Evolutionary conservation across 2,113 vertebrate species (phyloP), one percentile per base, ranked within the genome.

Genomic region (Xyliphius kryptos): DNA sequence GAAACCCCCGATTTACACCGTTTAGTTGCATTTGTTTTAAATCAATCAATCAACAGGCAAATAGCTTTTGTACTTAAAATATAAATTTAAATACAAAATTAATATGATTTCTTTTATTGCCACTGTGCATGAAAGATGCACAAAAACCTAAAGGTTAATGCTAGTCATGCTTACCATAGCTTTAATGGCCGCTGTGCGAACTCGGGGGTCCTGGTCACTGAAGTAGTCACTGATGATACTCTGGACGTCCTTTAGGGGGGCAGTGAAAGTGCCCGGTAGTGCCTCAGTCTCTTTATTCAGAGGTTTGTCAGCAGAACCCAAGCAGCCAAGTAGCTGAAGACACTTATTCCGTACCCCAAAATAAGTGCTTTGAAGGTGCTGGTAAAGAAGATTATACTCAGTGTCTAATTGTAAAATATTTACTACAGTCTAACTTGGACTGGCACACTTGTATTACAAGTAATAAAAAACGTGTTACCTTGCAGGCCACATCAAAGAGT

Each of bases 341-440:
- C 96, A 98, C 10, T 96, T 97, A 79, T 91, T 97, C 73, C 96
- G 90, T 62, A 98, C 96, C 2, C 93, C 91, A 0, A 98, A 97
- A 43, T 92, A 94, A 0, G 92, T 91, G 68, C 97, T 92, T 1
- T 87, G 86, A 50, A 99, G 84, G 52, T 97, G 90, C 95, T 97
- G 73, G 0, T 4, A 26, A 72, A 66, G 36, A 44, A 36, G n/a
- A n/a, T n/a, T n/a, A n/a, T n/a, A n/a, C n/a, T n/a, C n/a, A n/a
- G n/a, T n/a, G n/a, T n/a, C n/a, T n/a, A n/a, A n/a, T n/a, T n/a
- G n/a, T n/a, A n/a, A n/a, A n/a, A n/a, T n/a, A n/a, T n/a, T n/a
- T n/a, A n/a, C n/a, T n/a, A n/a, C n/a, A n/a, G n/a, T n/a, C n/a
- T n/a, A n/a, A n/a, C n/a, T n/a, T n/a, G n/a, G n/a, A n/a, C n/a